Evolutionary conservation across 2,113 vertebrate genomes (phyloP), one percentile per base, ranked within the genome.

Genomic region (Chionis minor): DNA sequence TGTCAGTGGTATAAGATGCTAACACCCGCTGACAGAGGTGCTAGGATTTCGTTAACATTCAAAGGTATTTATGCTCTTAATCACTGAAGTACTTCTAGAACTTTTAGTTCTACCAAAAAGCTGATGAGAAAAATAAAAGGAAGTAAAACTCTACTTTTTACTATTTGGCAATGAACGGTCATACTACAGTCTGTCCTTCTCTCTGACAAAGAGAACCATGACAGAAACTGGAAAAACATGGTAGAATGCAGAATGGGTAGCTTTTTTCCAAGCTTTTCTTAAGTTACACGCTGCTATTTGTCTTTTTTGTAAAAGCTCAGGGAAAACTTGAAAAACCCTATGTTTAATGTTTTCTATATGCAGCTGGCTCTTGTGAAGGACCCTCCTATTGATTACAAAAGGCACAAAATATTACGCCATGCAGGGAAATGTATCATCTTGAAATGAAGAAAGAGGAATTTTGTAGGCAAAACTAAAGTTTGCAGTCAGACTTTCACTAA

Each of bases 141-240:
- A 95, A 95, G 90, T 66, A 94, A 93, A 95, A 87, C 47, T 78
- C 55, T 28, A 3, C 16, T 73, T 83, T 74, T 77, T 52, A 70
- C 52, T 66, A 17, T 59, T 81, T 87, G 59, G 86, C 77, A 91
- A 49, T 51, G 77, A 91, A 55, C 2, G 4, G 63, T n/a, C 33
- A 81, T 5, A 35, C 17, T 49, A 23, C 27, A 81, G 47, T 6
- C 20, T 42, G 47, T 47, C 28, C 42, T 62, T 27, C 26, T 28
- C 42, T 59, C 51, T 52, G 27, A 59, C 18, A 67, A 92, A 63
- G 52, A 91, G 42, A 89, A 28, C 22, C 23, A 7, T 2, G 45
- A 77, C 2, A 86, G 62, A 81, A 93, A 54, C 28, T 81, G 51
- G 33, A 65, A 49, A 93, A 88, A 23, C 16, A 30, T 0, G 1